Conservation (phyloP, 2,888 invertebrate genomes). For the Rambutsinella grinnellia region DNA sequence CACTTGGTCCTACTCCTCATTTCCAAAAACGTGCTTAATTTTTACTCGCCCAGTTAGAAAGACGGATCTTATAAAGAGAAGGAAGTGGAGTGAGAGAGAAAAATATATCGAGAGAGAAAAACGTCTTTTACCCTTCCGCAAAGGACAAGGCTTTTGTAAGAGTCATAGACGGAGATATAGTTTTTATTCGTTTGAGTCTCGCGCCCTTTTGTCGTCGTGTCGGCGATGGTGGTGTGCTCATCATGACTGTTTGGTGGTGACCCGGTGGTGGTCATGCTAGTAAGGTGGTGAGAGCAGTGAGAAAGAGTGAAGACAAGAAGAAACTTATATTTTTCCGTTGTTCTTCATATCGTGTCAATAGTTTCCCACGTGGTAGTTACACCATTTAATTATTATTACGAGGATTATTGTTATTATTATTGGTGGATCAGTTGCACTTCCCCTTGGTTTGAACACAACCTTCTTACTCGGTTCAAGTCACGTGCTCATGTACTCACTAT, state of each 20-base stretch:
- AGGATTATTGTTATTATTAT: background rate
- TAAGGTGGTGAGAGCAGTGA: constrained; percentile 10
- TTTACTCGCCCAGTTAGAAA: background rate
- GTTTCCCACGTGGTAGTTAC: constrained; percentile 2
- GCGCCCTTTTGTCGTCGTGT: background rate
- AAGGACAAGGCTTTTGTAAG: constrained; percentile 3
- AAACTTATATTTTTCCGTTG: background rate
- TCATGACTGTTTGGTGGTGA: background rate
- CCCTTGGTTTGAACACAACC: background rate
- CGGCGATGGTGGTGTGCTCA: background rate
- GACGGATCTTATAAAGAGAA: background rate
- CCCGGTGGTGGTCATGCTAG: constrained; percentile 14
- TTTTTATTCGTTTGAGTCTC: background rate
- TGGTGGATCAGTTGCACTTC: background rate
- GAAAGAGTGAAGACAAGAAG: constrained; percentile 2
- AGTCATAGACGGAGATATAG: background rate
- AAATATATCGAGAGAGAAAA: background rate
- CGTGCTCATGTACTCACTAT: background rate
- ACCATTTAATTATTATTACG: constrained; percentile 4
- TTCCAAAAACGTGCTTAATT: background rate
- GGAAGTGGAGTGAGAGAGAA: too few relatives aligned
- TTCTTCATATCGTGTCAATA: background rate
- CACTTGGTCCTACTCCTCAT: constrained; percentile 1
- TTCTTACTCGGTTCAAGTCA: background rate
- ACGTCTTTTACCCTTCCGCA: background rate